A percentile compares a stretch with the other conserved stretches of the same genome.
Conservation (phyloP, 2,888 invertebrate species). For the Euphydryas editha region DNA sequence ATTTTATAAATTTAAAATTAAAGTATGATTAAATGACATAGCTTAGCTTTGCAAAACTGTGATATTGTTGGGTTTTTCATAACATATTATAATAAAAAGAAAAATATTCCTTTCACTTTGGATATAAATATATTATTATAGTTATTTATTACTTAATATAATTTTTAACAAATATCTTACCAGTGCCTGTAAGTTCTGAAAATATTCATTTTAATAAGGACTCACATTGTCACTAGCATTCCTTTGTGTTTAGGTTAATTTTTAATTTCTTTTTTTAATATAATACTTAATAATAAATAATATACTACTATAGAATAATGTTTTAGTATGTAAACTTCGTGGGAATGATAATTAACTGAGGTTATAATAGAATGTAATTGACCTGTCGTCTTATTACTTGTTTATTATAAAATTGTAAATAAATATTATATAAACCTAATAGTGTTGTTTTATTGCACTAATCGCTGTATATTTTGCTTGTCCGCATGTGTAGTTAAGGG, state of each 20-base stretch:
- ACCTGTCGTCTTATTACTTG: slow-evolving; percentile 45
- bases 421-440: slow-evolving; percentile 60
- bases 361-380: slow-evolving; percentile 51
- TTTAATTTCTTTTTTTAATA: slow-evolving; percentile 37
- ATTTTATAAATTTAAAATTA: slow-evolving; percentile 38
- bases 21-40: slow-evolving; percentile 44
- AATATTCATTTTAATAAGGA: slow-evolving; percentile 71
- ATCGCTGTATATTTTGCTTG: slow-evolving; percentile 58
- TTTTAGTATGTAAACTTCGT: slow-evolving; percentile 33
- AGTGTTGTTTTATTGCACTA: slow-evolving; percentile 74
- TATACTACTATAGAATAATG: slow-evolving; percentile 29
- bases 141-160: slow-evolving; percentile 46
- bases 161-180: slow-evolving; percentile 51
- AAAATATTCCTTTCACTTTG: slow-evolving; percentile 14
- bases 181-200: slow-evolving; percentile 80
- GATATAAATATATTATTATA: slow-evolving; percentile 45
- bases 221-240: slow-evolving; percentile 53
- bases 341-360: slow-evolving; percentile 35
- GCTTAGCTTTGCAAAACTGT: slow-evolving; percentile 61
- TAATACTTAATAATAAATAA: slow-evolving; percentile 31
- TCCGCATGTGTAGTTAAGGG: slow-evolving; percentile 45
- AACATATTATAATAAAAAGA: slow-evolving; percentile 2
- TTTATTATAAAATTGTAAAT: slow-evolving; percentile 59
- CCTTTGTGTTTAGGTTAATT: slow-evolving; percentile 47
- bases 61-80: slow-evolving; percentile 64